Percentiles rank a stretch among this genome's conserved stretches.
These are phyloP conservation scores for Ennomos erosarius DNA, from an alignment of 2,888 invertebrate genomes.

Conservation along the genomic window DNA sequence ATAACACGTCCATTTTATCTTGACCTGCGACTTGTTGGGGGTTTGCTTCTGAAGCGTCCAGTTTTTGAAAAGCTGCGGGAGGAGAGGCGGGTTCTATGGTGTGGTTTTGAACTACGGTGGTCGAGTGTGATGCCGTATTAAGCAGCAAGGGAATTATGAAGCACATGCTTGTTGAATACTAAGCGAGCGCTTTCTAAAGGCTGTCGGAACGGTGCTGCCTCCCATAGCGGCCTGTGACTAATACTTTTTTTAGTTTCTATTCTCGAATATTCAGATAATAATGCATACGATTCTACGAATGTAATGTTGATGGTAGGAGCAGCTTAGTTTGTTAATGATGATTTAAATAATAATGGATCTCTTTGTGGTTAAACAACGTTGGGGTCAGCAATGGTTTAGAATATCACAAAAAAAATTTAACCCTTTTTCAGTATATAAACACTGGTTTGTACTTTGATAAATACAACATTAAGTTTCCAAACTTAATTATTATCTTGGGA, in stretches of 20 bases:
- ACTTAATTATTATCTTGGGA: too few relatives aligned
- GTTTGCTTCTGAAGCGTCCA: constrained; percentile 34
- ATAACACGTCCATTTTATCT: constrained; percentile 61
- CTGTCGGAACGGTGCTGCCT: constrained; percentile 46
- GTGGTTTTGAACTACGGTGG: constrained; percentile 66
- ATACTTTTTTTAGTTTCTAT: constrained; percentile 53
- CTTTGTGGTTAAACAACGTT: constrained; percentile 12
- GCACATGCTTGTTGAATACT: constrained; percentile 80
- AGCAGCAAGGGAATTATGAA: constrained; percentile 81
- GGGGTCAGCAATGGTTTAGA: neutral
- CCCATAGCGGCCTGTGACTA: constrained; percentile 54
- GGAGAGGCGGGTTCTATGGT: constrained; percentile 51
- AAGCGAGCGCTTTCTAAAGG: constrained; percentile 70
- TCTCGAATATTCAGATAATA: constrained; percentile 64
- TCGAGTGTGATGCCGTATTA: constrained; percentile 77
- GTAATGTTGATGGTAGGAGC: constrained; percentile 31
- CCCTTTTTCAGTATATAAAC: neutral
- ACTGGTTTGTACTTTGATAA: neutral
- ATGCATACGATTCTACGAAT: constrained; percentile 41
- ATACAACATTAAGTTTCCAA: neutral
- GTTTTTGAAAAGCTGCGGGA: constrained; percentile 41
- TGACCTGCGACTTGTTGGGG: constrained; percentile 53
- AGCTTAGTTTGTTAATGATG: constrained; percentile 30
- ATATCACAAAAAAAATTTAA: constrained; percentile 1
- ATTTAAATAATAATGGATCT: constrained; percentile 29